Conservation (phyloP, 2,113 vertebrate species). For the Rostratula benghalensis region DNA sequence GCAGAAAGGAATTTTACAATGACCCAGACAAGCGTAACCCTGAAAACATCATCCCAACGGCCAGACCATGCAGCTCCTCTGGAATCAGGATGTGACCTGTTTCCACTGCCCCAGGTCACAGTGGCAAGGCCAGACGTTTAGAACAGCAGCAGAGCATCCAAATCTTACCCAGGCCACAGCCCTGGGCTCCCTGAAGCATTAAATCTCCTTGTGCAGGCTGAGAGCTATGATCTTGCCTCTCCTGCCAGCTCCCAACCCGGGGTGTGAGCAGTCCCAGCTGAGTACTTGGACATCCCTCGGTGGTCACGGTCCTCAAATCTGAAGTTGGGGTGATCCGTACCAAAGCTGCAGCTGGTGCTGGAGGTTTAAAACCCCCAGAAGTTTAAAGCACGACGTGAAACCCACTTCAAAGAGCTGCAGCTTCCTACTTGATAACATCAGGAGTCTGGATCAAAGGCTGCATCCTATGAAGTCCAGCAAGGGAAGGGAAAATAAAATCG, state of each 20-base stretch:
- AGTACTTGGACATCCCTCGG: background rate
- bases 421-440: background rate
- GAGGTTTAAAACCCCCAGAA: background rate
- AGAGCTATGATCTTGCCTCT: rapidly evolving
- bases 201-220: background rate
- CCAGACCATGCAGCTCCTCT: background rate
- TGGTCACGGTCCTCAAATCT: background rate
- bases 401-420: slow-evolving; percentile 3
- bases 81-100: background rate
- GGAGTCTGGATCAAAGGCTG: slow-evolving; percentile 42
- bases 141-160: background rate
- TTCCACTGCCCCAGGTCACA: background rate
- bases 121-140: background rate
- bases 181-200: background rate
- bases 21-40: background rate
- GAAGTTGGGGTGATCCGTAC: rapidly evolving
- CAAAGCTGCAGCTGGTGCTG: background rate
- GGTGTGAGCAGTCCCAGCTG: rapidly evolving
- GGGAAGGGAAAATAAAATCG: background rate
- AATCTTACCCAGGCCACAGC: background rate
- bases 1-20: background rate
- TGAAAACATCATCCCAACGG: background rate
- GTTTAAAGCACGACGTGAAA: background rate
- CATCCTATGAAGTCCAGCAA: background rate
- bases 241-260: rapidly evolving